Evolutionary conservation across 1,140 invertebrate genomes (phyloP).

Genomic region (Lucilia cuprina): DNA sequence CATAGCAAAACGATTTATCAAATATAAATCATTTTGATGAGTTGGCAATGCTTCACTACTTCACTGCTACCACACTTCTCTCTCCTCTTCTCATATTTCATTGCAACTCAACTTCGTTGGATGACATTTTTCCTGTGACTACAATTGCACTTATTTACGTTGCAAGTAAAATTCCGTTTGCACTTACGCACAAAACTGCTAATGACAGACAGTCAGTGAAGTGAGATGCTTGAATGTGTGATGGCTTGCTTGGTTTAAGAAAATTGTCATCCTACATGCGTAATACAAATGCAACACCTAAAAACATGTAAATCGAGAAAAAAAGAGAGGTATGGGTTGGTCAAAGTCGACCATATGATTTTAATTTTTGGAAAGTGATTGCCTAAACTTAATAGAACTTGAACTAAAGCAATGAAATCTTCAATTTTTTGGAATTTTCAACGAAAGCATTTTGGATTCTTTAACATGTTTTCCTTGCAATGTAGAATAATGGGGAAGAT

Average conservation of each 20-base stretch:
- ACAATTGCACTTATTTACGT: background rate
- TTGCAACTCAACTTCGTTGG: background rate
- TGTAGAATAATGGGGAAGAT: no score
- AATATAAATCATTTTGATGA: slow-evolving; percentile 62
- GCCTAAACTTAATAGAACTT: no score
- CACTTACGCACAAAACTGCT: background rate
- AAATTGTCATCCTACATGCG: background rate
- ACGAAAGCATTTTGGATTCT: no score
- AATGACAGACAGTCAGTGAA: background rate
- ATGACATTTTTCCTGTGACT: background rate
- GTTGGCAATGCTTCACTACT: slow-evolving; percentile 24
- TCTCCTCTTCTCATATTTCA: background rate
- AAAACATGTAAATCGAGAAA: background rate
- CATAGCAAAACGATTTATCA: slow-evolving; percentile 56
- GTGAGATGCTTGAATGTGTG: background rate
- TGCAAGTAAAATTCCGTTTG: background rate
- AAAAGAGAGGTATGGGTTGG: background rate
- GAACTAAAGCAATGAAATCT: no score
- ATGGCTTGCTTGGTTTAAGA: background rate
- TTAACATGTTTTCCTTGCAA: no score
- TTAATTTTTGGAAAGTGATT: no score
- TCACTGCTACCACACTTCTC: background rate
- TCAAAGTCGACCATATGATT: background rate
- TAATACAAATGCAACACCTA: background rate
- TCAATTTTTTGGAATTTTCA: no score